Conservation (phyloP, 35 echinoderm and acorn worm species). For the Amphiura filiformis region DNA sequence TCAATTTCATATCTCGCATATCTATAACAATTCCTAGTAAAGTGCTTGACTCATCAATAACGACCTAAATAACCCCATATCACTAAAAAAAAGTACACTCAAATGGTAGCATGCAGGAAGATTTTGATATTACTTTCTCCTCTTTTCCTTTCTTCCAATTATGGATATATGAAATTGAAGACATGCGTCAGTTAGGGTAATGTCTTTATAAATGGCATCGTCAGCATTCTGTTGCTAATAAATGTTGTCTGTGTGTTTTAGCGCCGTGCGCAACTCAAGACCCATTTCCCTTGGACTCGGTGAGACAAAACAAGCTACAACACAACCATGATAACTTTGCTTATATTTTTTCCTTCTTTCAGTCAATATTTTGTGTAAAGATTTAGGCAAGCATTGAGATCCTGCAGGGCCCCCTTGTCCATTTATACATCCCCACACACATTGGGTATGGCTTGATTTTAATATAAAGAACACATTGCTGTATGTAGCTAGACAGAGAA, state of each 20-base stretch:
- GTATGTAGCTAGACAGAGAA: background rate
- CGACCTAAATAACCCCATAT: too few species aligned
- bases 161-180: slow-evolving; percentile 9
- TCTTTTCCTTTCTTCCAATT: too few species aligned
- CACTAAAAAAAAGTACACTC: too few species aligned
- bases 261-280: background rate
- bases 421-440: background rate
- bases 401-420: background rate
- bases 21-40: background rate
- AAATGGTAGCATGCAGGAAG: too few species aligned
- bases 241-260: background rate
- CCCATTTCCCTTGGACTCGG: background rate
- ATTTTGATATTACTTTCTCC: too few species aligned
- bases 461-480: background rate
- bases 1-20: background rate
- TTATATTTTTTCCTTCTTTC: background rate
- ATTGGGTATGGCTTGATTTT: background rate
- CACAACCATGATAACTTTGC: background rate
- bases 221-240: background rate
- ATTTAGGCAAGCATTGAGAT: background rate
- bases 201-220: background rate
- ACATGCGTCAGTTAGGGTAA: background rate
- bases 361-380: slow-evolving; percentile 1
- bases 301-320: too few species aligned
- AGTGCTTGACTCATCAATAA: background rate